Conservation (phyloP, 2,797 vertebrate species). For the Ctenosaura bakeri region DNA sequence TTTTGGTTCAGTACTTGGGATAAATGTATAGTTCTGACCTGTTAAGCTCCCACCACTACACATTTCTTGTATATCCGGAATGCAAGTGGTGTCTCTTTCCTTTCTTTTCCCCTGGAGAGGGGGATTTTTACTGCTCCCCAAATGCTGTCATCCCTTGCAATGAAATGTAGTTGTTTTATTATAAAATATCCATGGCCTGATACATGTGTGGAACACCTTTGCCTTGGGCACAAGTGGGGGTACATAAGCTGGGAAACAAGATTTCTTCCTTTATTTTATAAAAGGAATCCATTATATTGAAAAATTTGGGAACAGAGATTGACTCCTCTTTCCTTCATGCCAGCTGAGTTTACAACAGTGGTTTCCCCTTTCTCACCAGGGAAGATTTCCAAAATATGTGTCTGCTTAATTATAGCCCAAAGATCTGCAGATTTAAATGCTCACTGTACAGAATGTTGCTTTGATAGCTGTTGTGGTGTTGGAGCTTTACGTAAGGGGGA, state of each 20-base stretch:
- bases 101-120: constrained; percentile 22
- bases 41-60: not conserved
- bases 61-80: constrained; percentile 32
- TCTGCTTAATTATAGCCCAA: not conserved
- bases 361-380: not conserved
- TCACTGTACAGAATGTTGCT: not conserved
- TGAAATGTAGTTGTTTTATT: constrained; percentile 46
- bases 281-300: constrained; percentile 51
- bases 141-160: constrained; percentile 47
- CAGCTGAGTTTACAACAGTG: not conserved
- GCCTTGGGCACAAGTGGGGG: constrained; percentile 1
- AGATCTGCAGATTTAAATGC: not conserved
- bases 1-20: not conserved
- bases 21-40: not conserved
- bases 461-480: constrained; percentile 5
- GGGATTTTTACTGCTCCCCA: constrained; percentile 26
- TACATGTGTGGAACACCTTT: constrained; percentile 52
- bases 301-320: constrained; percentile 49
- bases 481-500: not conserved
- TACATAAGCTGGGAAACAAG: constrained; percentile 51
- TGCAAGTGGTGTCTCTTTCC: constrained; percentile 29
- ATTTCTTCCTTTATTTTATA: constrained; percentile 67
- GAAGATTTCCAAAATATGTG: not conserved
- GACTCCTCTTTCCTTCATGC: constrained; percentile 17
- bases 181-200: constrained; percentile 54